Conservation (phyloP, 2,797 vertebrate genomes). For the Karalla daura region DNA sequence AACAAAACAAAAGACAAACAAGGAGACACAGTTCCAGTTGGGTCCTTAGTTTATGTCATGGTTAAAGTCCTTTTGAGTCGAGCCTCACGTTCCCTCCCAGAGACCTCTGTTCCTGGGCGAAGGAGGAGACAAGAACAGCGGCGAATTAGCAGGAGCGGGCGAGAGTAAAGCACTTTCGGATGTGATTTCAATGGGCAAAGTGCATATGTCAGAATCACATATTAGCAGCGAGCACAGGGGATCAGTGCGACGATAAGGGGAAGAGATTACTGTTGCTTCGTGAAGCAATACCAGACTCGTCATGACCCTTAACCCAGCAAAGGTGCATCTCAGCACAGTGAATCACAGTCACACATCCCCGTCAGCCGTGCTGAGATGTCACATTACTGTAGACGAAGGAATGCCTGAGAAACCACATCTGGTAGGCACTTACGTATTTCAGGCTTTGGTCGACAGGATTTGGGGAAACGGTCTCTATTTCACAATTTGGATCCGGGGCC, state of each 20-base stretch:
- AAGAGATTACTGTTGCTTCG: slow-evolving; percentile 44
- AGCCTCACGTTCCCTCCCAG: slow-evolving; percentile 76
- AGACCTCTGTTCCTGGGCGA: slow-evolving; percentile 68
- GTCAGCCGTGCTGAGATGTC: slow-evolving; percentile 46
- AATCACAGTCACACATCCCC: slow-evolving; percentile 73
- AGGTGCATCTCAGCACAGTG: slow-evolving; percentile 46
- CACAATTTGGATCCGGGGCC: slow-evolving; percentile 33
- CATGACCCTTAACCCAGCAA: slow-evolving; percentile 46
- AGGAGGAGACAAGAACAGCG: slow-evolving; percentile 7
- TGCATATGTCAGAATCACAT: neutral
- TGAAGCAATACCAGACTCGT: slow-evolving; percentile 54
- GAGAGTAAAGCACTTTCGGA: neutral
- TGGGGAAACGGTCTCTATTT: slow-evolving; percentile 37
- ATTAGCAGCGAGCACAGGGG: slow-evolving; percentile 16
- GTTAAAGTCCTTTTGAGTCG: slow-evolving; percentile 58
- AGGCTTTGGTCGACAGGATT: slow-evolving; percentile 24
- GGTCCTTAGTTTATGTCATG: slow-evolving; percentile 62
- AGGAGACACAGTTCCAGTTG: slow-evolving; percentile 52
- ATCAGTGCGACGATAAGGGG: slow-evolving; percentile 45
- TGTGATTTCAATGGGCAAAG: slow-evolving; percentile 22
- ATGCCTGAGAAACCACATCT: slow-evolving; percentile 26
- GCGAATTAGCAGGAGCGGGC: neutral
- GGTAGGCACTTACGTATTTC: slow-evolving; percentile 5
- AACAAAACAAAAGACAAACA: slow-evolving; percentile 73
- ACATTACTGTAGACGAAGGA: slow-evolving; percentile 37